Base-by-base conservation (phyloP, 53 echinoderm and acorn worm genomes). In the Actinopyga echinites region DNA sequence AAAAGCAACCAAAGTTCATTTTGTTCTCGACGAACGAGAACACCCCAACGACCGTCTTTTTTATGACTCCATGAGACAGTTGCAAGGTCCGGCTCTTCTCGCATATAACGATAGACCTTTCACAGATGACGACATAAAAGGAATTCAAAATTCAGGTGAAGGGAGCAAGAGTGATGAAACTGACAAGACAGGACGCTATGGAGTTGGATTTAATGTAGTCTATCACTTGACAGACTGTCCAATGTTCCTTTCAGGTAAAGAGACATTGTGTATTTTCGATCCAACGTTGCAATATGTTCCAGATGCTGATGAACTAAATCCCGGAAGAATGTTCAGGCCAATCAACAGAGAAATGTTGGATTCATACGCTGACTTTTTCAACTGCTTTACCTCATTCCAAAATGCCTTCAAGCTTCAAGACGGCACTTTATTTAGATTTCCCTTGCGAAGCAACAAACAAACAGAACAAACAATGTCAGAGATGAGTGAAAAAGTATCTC, bases 211-310 rank as follows among this genome's bases (percentile, higher is more conserved):
- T 53, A 96, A 96, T 84, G 83, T 93, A 20, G 96, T 96, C 0
- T 96, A 96, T 59, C 93, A 96, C 56, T 80, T 96, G 17, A 96
- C 93, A 38, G 96, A 96, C 82, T 93, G 91, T 34, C 96, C 96
- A 21, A 89, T 87, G 44, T 96, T 96, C 74, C 69, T 96, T 15
- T 84, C 91, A 58, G 74, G 87, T 56, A 78, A 87, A 40, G 83
- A 91, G 28, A 89, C 56, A 1, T 79, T 93, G 52, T 91, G 93
- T 74, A 56, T 96, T 61, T 93, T 96, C 65, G 96, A 96, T 80
- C 96, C 96, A 12, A 73, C 83, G 8, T 65, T 87, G 74, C 79
- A 88, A 37, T 81, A 90, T 57, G 52, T 87, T 52, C 82, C 82
- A 29, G 80, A 83, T 15, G 87, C 95, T 23, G 62, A 40, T 31